These are phyloP conservation scores for Lymantria dispar DNA, from an alignment of 2,888 invertebrate species.

Conservation along the genomic window DNA sequence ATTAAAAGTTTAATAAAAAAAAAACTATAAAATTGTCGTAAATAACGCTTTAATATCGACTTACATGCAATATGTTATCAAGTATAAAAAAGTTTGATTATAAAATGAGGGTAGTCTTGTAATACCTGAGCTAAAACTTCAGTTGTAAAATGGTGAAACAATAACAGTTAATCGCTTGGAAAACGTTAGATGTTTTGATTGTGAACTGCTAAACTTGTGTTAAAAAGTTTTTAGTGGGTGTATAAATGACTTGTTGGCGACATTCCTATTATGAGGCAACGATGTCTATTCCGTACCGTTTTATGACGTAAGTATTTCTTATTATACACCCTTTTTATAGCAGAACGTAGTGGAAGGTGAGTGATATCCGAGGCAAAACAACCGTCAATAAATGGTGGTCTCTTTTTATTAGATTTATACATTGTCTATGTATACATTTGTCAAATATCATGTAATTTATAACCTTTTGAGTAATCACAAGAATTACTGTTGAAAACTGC, in stretches of 20 bases:
- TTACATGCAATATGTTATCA: slow-evolving; percentile 8
- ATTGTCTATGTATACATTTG: too few species aligned
- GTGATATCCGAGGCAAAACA: too few species aligned
- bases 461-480: too few species aligned
- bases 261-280: not conserved
- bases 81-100: slow-evolving; percentile 22
- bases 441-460: too few species aligned
- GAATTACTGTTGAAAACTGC: too few species aligned
- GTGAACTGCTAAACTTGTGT: slow-evolving; percentile 20
- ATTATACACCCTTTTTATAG: not conserved
- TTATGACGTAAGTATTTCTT: not conserved
- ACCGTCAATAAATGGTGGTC: too few species aligned
- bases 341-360: too few species aligned
- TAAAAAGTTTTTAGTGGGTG: slow-evolving; percentile 21
- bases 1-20: slow-evolving; percentile 63
- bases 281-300: not conserved
- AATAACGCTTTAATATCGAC: slow-evolving; percentile 50
- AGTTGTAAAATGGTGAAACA: slow-evolving; percentile 19
- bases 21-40: slow-evolving; percentile 47
- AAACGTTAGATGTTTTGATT: slow-evolving; percentile 20
- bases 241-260: slow-evolving; percentile 4
- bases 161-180: slow-evolving; percentile 28
- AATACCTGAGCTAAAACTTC: slow-evolving; percentile 18
- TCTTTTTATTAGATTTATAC: too few species aligned
- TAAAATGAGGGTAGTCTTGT: slow-evolving; percentile 23